These are phyloP conservation scores for Hydrochoerus hydrochaeris DNA, from an alignment of 2,113 vertebrate species.

Conservation along the genomic window DNA sequence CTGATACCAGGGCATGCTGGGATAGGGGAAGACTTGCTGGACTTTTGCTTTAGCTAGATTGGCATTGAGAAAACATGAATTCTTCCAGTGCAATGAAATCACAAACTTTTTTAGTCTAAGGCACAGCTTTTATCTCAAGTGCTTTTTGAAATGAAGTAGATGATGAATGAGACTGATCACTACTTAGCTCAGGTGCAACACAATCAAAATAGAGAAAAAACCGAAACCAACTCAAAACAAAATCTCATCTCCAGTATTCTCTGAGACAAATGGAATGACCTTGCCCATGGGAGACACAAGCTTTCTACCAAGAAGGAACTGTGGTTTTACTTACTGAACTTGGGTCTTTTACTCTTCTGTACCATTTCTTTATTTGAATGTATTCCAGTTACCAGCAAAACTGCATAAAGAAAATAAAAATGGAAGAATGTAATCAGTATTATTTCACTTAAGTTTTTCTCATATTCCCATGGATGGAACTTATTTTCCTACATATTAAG, in stretches of 20 bases:
- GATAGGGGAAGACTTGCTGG: background rate
- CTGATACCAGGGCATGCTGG: background rate
- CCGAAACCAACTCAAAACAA: background rate
- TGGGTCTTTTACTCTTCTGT: conserved; percentile 93
- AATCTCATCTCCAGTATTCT: background rate
- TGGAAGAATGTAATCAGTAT: conserved; percentile 29
- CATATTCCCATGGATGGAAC: background rate
- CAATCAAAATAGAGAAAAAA: background rate
- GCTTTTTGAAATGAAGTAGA: background rate
- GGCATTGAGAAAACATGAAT: background rate
- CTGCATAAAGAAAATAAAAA: conserved; percentile 84
- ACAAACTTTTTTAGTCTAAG: background rate
- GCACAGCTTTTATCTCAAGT: background rate
- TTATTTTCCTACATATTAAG: background rate
- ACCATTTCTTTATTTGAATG: conserved; percentile 89
- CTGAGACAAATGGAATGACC: background rate
- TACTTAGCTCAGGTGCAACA: conserved; percentile 29
- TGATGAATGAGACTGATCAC: background rate
- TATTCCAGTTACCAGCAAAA: conserved; percentile 87
- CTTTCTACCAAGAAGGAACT: conserved; percentile 1
- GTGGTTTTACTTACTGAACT: conserved; percentile 90
- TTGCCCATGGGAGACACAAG: background rate
- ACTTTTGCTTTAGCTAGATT: background rate
- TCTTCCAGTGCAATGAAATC: background rate
- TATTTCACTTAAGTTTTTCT: background rate